Percentiles rank a stretch among this genome's conserved stretches.
Conservation (phyloP, 2,113 vertebrate genomes). For the Ariopsis seemanni region DNA sequence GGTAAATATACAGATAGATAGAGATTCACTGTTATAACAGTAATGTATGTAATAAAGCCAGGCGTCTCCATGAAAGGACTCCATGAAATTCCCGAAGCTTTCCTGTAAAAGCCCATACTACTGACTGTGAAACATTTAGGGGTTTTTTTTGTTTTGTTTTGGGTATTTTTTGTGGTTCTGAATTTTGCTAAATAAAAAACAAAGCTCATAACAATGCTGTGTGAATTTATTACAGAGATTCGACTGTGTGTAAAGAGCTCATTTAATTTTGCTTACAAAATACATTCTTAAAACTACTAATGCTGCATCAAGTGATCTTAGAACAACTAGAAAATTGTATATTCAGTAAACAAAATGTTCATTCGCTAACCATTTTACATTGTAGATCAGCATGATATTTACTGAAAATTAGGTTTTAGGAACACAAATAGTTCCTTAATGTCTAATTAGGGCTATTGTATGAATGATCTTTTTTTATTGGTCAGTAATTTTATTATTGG, state of each 20-base stretch:
- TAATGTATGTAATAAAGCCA: background rate
- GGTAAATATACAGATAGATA: background rate
- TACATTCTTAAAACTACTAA: background rate
- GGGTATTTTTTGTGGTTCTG: background rate
- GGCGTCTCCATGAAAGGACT: background rate
- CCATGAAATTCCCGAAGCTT: background rate
- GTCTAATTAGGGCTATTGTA: background rate
- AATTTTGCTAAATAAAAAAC: slow-evolving; percentile 12
- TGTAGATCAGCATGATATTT: background rate
- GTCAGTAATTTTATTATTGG: too few relatives aligned
- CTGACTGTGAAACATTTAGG: slow-evolving; percentile 12
- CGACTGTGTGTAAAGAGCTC: background rate
- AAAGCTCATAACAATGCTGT: background rate
- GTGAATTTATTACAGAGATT: background rate
- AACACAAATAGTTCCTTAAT: background rate
- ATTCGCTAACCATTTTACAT: background rate
- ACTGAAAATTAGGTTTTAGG: background rate
- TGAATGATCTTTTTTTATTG: background rate
- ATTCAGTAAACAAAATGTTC: background rate
- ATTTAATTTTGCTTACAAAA: background rate
- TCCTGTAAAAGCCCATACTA: background rate
- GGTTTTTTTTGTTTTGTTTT: background rate
- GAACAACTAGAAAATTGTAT: background rate
- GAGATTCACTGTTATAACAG: background rate
- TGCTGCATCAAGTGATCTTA: background rate